phyloP scores from a whole-genome alignment of 2,113 vertebrate species.

The Rafetus swinhoei region DNA sequence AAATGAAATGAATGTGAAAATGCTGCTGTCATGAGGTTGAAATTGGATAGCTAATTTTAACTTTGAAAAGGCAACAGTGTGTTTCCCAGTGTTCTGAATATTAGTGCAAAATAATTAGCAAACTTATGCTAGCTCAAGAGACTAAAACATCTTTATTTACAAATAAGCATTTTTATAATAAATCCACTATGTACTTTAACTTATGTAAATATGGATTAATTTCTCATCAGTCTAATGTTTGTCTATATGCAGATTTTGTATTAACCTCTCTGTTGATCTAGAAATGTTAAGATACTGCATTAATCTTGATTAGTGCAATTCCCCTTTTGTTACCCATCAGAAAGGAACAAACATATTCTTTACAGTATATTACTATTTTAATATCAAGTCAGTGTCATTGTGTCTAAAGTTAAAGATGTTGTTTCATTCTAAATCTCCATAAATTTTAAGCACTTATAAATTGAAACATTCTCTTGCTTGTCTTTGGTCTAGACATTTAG shows the following conservation, averaged over 20 bases:
- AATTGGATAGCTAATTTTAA: not conserved
- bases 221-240: slow-evolving; percentile 14
- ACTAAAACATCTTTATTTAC: slow-evolving; percentile 36
- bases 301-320: slow-evolving; percentile 1
- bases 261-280: not conserved
- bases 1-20: not conserved
- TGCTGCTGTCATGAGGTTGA: not conserved
- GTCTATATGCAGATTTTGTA: not conserved
- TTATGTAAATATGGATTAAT: not conserved
- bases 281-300: not conserved
- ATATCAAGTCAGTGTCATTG: not conserved
- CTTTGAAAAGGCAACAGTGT: slow-evolving; percentile 7
- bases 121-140: not conserved
- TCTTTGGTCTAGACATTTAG: not conserved
- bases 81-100: not conserved
- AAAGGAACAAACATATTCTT: not conserved
- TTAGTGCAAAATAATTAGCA: not conserved
- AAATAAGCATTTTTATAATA: not conserved
- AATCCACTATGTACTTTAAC: slow-evolving; percentile 15
- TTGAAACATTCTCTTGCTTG: not conserved
- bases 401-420: not conserved
- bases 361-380: not conserved
- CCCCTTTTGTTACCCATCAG: not conserved
- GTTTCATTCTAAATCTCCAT: not conserved
- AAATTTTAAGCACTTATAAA: not conserved